These are phyloP conservation scores for Sisyra terminalis DNA, from an alignment of 2,888 invertebrate genomes.

Conservation along the genomic window DNA sequence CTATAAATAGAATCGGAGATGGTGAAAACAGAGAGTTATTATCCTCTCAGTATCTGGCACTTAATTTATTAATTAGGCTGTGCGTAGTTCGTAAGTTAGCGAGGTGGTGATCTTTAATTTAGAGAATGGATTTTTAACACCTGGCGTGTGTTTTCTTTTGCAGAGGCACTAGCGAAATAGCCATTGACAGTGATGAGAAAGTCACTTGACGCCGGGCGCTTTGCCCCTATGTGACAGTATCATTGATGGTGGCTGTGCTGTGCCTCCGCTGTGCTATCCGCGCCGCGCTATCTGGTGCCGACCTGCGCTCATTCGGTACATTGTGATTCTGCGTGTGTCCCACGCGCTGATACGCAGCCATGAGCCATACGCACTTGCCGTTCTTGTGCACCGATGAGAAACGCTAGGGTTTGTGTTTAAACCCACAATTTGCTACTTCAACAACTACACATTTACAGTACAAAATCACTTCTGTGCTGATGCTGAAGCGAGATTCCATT, in stretches of 20 bases:
- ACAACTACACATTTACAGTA: too few species aligned
- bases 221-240: constrained; percentile 6
- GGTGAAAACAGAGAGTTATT: too few species aligned
- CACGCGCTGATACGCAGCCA: not conserved
- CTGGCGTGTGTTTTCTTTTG: constrained; percentile 25
- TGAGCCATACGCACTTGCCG: constrained; percentile 4
- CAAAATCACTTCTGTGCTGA: too few species aligned
- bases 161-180: constrained; percentile 29
- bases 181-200: constrained; percentile 15
- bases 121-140: constrained; percentile 17
- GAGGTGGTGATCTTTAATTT: too few species aligned
- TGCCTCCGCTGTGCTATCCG: constrained; percentile 7
- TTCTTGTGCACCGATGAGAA: not conserved
- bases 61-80: too few species aligned
- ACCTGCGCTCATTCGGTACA: constrained; percentile 3
- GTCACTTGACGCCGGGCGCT: constrained; percentile 12
- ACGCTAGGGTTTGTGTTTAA: constrained; percentile 5
- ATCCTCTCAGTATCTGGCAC: too few species aligned
- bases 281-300: constrained; percentile 4
- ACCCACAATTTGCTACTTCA: constrained; percentile 1
- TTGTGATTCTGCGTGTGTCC: constrained; percentile 5
- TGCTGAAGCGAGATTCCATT: too few species aligned
- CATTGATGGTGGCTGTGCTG: constrained; percentile 8
- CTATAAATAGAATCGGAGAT: too few species aligned
- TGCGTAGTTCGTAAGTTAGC: too few species aligned